Evolutionary conservation across 2,888 invertebrate genomes (phyloP).

Genomic region (Protula sp.): DNA sequence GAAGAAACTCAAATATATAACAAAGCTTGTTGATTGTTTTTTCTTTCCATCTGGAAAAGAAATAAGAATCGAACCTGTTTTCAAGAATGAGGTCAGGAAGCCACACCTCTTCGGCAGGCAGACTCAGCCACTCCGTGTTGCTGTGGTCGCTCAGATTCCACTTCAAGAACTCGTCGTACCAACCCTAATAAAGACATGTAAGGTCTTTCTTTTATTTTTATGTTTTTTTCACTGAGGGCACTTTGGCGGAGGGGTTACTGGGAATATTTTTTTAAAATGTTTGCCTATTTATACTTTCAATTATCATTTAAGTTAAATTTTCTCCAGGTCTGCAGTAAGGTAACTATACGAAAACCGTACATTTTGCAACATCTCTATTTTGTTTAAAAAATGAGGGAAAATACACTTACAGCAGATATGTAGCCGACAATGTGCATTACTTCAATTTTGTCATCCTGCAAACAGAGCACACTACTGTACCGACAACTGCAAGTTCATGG

Average conservation of each 20-base stretch:
- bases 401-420: not conserved
- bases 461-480: no score
- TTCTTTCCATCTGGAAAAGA: no score
- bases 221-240: not conserved
- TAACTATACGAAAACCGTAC: no score
- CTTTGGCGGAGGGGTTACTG: not conserved
- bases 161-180: not conserved
- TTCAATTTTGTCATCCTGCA: not conserved
- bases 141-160: not conserved
- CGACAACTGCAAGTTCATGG: no score
- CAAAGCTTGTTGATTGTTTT: no score
- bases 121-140: not conserved
- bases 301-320: no score
- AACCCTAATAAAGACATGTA: no score
- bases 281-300: no score
- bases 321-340: no score
- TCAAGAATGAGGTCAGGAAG: not conserved
- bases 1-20: no score
- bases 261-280: no score
- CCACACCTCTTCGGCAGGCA: not conserved
- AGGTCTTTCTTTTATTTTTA: not conserved
- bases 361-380: not conserved
- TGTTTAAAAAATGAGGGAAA: not conserved
- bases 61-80: no score
- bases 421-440: not conserved